These are phyloP conservation scores for Aphelenchoides fujianensis DNA, from an alignment of 1,140 invertebrate species.

Conservation along the genomic window DNA sequence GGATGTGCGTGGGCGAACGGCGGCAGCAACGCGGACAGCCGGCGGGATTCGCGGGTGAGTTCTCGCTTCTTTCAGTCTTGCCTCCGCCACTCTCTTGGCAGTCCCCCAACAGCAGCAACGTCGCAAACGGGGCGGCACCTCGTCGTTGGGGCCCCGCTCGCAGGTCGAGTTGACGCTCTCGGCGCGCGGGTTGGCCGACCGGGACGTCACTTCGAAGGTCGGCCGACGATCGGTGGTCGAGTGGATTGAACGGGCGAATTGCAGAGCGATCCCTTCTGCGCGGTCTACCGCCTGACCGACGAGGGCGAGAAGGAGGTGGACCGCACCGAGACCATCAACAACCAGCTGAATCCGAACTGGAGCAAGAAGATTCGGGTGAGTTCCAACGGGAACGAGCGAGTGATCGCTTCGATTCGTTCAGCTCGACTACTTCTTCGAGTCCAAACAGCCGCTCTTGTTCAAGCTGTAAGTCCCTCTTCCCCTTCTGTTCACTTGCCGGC, in stretches of 20 bases:
- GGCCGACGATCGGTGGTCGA: no score
- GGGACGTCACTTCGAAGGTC: conserved; percentile 53
- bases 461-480: conserved; percentile 63
- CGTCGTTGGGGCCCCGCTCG: not conserved
- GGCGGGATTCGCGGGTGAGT: no score
- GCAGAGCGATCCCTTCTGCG: conserved; percentile 53
- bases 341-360: conserved; percentile 67
- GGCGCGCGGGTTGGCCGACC: conserved; percentile 42
- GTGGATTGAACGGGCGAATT: no score
- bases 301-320: conserved; percentile 61
- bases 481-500: conserved; percentile 65
- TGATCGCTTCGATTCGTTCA: conserved; percentile 66
- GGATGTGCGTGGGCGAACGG: no score
- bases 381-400: no score
- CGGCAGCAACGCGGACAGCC: no score
- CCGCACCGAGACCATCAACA: conserved; percentile 66
- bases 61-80: no score
- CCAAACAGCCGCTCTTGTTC: conserved; percentile 64
- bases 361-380: no score
- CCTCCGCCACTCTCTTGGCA: no score
- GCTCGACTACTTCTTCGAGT: conserved; percentile 68
- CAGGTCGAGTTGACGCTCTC: not conserved
- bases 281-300: conserved; percentile 33
- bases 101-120: no score
- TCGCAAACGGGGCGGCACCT: no score